A percentile compares a stretch with the other conserved stretches of the same genome.
Evolutionary conservation across 2,888 invertebrate genomes (phyloP).

Genomic region (Lomographa bimaculata): DNA sequence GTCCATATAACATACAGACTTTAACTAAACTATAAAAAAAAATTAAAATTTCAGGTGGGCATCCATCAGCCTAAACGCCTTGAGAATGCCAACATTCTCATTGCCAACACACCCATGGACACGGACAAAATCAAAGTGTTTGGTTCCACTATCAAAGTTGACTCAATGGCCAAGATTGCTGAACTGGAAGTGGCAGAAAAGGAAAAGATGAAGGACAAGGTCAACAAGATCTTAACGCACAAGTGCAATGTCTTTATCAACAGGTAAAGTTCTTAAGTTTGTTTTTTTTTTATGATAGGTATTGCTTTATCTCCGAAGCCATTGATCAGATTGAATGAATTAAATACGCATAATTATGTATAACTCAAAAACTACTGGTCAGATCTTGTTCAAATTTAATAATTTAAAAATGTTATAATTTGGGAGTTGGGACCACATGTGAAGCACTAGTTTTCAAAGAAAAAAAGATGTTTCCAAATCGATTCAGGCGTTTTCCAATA

Average conservation of each 20-base stretch:
- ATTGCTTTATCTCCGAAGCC: no score
- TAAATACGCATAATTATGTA: no score
- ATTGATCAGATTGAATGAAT: no score
- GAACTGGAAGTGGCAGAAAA: slow-evolving; percentile 99
- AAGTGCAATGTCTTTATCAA: slow-evolving; percentile 99
- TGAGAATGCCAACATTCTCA: slow-evolving; percentile 97
- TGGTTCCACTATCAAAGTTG: slow-evolving; percentile 96
- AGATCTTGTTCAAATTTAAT: no score
- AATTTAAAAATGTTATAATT: no score
- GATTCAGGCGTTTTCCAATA: no score
- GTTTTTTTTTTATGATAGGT: background rate
- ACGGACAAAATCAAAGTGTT: slow-evolving; percentile 99
- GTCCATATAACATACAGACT: no score
- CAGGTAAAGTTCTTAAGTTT: slow-evolving; percentile 73
- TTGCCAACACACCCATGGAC: slow-evolving; percentile 99
- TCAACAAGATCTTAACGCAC: slow-evolving; percentile 96
- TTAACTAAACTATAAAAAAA: background rate
- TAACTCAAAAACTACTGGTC: no score
- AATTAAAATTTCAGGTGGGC: slow-evolving; percentile 85
- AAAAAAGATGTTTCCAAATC: no score
- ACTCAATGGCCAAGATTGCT: slow-evolving; percentile 97
- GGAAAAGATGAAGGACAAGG: slow-evolving; percentile 99
- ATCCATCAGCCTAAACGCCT: slow-evolving; percentile 98
- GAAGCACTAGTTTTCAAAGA: no score
- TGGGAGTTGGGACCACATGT: no score